Evolutionary conservation across 2,797 vertebrate species (phyloP), one percentile per base, ranked within the genome.

Genomic region (Tarsius wallacei): DNA sequence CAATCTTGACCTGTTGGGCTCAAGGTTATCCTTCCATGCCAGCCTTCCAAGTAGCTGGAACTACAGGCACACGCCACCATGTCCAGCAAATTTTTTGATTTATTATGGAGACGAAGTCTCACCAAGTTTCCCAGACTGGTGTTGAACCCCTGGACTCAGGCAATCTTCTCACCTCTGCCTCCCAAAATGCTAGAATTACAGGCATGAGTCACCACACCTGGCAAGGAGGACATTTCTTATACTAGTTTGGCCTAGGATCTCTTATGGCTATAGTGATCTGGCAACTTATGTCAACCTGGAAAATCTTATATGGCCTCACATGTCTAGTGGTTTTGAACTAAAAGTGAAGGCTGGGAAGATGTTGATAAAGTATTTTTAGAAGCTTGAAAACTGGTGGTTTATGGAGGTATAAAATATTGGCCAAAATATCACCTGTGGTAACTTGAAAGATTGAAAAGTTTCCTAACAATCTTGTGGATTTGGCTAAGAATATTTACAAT

Each of bases 401-500:
- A 26, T 78, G 55, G 22, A 63, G 15, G 12, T 49, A 57, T 55
- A 83, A 70, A 78, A 64, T 51, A 78, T 57, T 71, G 31, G 3
- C 19, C 19, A 64, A 55, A 78, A 47, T 33, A 71, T 63, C 9
- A 47, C 17, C 17, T 71, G 17, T n/a, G 33, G 47, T 57, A 78
- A 22, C 53, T 53, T 93, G 26, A 26, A 90, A 90, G 59, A 63
- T 42, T 53, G 61, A 91, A 82, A 76, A 68, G 68, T 19, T 68
- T 68, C 51, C n/a, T 53, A 53, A 14, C 59, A 14, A n/a, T 24
- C 28, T 57, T 71, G 7, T 64, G 28, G 22, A 68, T 68, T 87
- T 87, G 68, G 21, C 59, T 90, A 74, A 93, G 59, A 14, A 91
- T 59, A 21, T 57, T 89, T 73, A 4, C 28, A 93, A 85, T 57